Base-by-base conservation (phyloP, 2,797 vertebrate species). In the Silurus lanzhouensis region DNA sequence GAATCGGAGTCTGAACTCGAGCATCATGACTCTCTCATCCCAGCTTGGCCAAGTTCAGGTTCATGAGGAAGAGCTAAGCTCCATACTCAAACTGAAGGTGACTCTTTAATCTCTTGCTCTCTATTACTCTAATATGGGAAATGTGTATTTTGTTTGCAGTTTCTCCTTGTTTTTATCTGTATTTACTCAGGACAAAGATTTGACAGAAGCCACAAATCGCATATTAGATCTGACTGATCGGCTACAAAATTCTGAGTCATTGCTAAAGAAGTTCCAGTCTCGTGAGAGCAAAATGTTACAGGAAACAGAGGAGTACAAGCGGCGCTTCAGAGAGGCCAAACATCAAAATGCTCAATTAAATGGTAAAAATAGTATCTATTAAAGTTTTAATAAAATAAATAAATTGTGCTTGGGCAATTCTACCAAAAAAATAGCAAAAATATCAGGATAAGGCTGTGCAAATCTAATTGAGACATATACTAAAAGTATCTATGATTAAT, bases 71-170 rank as follows among this genome's bases (percentile, higher is more conserved):
- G 95, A 97, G 63, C 95, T 98, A 52, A 93, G 95, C 25, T 94
- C 96, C 0, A 94, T 96, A 95, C 95, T 98, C 71, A 96, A 94
- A 89, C 93, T 97, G 17, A 98, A 98, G 97, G 97, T 97, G 77
- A 38, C 58, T 83, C 27, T 27, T 15, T 9, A 38, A 52, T 31
- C 8, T 61, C 44, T 38, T 60, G 17, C 8, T 3, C n/a, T 27
- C n/a, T 58, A 0, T 52, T 22, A 31, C 13, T 19, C 6, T 20
- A 12, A 52, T 63, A 5, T 63, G 58, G 31, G 2, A 19, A 19
- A 3, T 60, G 19, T 44, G 52, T 12, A 1, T 44, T 58, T 71
- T 60, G 3, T 78, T 15, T 67, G 27, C 46, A 38, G 38, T 17
- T 48, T 61, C 25, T n/a, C 63, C 3, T 0, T 10, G 3, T 68